Evolutionary conservation across 1,140 invertebrate genomes (phyloP), one percentile per base, ranked within the genome.

Genomic region (Sarcophaga peregrina): DNA sequence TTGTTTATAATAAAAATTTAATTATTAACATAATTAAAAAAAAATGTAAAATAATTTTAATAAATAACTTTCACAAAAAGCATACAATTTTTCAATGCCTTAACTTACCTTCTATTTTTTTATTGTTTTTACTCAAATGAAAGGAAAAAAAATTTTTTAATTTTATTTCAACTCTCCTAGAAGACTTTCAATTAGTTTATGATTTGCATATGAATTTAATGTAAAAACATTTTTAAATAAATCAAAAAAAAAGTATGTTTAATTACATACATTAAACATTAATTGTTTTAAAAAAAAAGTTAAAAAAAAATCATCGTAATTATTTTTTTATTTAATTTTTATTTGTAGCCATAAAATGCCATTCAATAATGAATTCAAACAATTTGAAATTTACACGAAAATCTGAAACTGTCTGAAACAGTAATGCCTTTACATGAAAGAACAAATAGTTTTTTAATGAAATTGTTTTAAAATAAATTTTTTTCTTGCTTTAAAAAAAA

Each of bases 171-270:
- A 58, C 5, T 20, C 15, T 2, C 58, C 58, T 68, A 58, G 17
- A 17, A 20, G 62, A 68, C 62, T 68, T 68, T 68, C 62, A 68
- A 68, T 68, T 68, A 68, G 62, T 68, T 68, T 68, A 68, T 17
- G n/a, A n/a, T 15, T n/a, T 58, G 15, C n/a, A n/a, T 15, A 13
- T 4, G 15, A 6, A 7, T 58, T 58, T 58, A n/a, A 6, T 15
- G 15, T 58, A 58, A 10, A 50, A 9, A 10, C 50, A 52, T 52
- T 10, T 13, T 5, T n/a, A n/a, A n/a, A 10, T 13, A 52, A 13
- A 5, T 4, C 20, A 68, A 37, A 37, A 37, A 37, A 37, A 37
- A 37, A 2, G 4, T 37, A 68, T 8, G 15, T 25, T 25, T 8
- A 25, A 68, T 37, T 4, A 37, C 25, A 37, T 20, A 68, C 6